A percentile compares a stretch with the other conserved stretches of the same genome.
phyloP scores from a whole-genome alignment of 1,140 invertebrate species.

The Sycobia sp. region DNA sequence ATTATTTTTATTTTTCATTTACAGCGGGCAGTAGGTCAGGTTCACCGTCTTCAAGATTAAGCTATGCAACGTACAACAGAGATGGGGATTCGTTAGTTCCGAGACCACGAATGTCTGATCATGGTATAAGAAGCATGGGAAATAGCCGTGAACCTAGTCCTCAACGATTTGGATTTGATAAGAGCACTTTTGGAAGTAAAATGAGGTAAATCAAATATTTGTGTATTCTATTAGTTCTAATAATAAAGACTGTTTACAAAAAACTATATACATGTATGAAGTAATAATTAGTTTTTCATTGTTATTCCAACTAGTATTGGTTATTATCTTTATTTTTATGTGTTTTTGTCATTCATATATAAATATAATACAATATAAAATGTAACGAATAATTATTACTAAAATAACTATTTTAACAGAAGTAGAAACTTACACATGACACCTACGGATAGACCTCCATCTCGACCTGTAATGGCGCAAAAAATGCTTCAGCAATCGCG shows the following conservation, averaged over 20 bases:
- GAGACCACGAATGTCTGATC: slow-evolving; percentile 51
- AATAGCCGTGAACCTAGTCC: slow-evolving; percentile 73
- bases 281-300: too few relatives aligned
- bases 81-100: slow-evolving; percentile 54
- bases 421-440: slow-evolving; percentile 56
- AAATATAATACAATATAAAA: too few relatives aligned
- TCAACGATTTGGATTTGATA: slow-evolving; percentile 58
- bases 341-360: too few relatives aligned
- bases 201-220: slow-evolving; percentile 41
- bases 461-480: slow-evolving; percentile 74
- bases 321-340: too few relatives aligned
- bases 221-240: not conserved
- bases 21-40: slow-evolving; percentile 83
- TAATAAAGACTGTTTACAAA: too few relatives aligned
- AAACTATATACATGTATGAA: too few relatives aligned
- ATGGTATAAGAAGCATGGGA: slow-evolving; percentile 53
- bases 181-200: slow-evolving; percentile 52
- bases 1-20: slow-evolving; percentile 28
- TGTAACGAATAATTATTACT: not conserved
- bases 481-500: slow-evolving; percentile 84
- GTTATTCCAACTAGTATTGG: too few relatives aligned
- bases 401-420: slow-evolving; percentile 32
- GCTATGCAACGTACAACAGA: slow-evolving; percentile 70
- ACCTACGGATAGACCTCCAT: slow-evolving; percentile 62
- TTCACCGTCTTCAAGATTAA: slow-evolving; percentile 82